Conservation (phyloP, 2,113 vertebrate genomes). For the rat (Rattus norvegicus) region GRCr8 NC_086036.1:63733501-63734000, state of each 20-base stretch:
- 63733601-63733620: background rate
- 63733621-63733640: background rate
- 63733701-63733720: background rate
- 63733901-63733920: too few relatives aligned
- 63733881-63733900: too few relatives aligned
- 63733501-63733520: background rate
- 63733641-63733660: background rate
- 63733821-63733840: too few relatives aligned
- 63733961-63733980: background rate
- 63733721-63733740: too few relatives aligned
- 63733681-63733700: background rate
- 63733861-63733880: too few relatives aligned
- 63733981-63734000: background rate
- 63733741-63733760: too few relatives aligned
- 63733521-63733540: background rate
- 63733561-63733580: background rate
- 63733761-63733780: too few relatives aligned
- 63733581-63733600: background rate
- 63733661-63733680: background rate
- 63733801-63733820: too few relatives aligned
- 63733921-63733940: background rate
- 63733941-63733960: background rate
- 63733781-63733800: too few relatives aligned
- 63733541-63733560: background rate
- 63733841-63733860: too few relatives aligned